phyloP scores from a whole-genome alignment of 2,797 vertebrate species.

The Onychomys torridus region DNA sequence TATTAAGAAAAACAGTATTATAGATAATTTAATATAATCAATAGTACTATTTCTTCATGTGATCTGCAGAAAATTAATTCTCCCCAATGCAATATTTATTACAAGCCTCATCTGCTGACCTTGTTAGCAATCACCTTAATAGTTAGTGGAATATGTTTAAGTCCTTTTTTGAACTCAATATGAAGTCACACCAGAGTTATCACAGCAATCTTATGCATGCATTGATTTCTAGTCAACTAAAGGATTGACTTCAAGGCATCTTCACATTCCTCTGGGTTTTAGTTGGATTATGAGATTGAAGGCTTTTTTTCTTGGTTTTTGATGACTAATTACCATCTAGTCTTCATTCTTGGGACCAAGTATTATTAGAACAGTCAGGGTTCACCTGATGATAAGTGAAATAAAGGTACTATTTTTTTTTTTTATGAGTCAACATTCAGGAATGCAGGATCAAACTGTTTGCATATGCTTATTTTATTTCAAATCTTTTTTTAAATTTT shows the following conservation, averaged over 20 bases:
- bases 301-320: constrained; percentile 75
- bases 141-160: constrained; percentile 73
- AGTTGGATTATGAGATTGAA: constrained; percentile 78
- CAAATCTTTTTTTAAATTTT: constrained; percentile 55
- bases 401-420: background rate
- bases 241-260: constrained; percentile 80
- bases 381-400: constrained; percentile 37
- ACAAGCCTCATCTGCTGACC: constrained; percentile 78
- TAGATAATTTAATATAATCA: background rate
- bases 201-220: constrained; percentile 72
- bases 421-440: background rate
- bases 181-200: constrained; percentile 76
- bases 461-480: constrained; percentile 52
- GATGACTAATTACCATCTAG: constrained; percentile 63
- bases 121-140: constrained; percentile 75
- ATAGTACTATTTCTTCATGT: constrained; percentile 76
- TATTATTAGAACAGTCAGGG: constrained; percentile 57
- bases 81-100: constrained; percentile 79
- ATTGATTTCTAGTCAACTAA: constrained; percentile 72
- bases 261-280: constrained; percentile 71
- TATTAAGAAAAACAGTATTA: background rate
- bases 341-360: background rate
- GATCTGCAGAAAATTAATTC: constrained; percentile 81
- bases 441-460: constrained; percentile 30
- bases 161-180: constrained; percentile 78